Conservation (phyloP, 2,113 vertebrate genomes). For the Sylvietta virens region DNA sequence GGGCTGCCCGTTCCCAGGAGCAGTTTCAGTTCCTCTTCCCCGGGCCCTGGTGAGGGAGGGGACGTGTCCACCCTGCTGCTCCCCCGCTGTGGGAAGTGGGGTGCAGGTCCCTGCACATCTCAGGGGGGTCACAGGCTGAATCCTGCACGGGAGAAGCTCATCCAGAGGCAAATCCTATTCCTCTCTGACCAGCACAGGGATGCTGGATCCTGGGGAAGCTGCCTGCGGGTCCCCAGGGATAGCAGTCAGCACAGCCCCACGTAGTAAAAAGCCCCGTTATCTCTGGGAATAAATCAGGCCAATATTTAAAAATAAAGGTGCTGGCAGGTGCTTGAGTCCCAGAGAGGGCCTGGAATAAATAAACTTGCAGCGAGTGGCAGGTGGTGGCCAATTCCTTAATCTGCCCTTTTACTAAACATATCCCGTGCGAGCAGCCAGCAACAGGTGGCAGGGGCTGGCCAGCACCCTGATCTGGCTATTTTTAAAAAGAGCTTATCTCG, state of each 20-base stretch:
- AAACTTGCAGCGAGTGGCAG: constrained; percentile 1
- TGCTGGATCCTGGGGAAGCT: background rate
- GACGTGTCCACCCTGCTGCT: background rate
- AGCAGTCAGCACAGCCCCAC: background rate
- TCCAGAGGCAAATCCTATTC: background rate
- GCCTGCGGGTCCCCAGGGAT: background rate
- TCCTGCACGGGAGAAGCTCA: background rate
- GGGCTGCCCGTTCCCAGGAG: background rate
- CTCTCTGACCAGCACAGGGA: background rate
- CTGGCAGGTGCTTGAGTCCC: constrained; percentile 3
- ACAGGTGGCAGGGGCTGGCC: constrained; percentile 35
- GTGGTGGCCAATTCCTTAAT: constrained; percentile 14
- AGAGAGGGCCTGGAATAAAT: constrained; percentile 1
- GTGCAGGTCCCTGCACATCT: background rate
- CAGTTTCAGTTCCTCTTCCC: background rate
- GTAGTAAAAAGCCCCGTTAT: background rate
- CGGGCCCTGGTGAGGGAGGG: rapidly evolving
- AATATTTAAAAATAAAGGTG: constrained; percentile 56
- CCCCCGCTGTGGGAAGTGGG: rapidly evolving
- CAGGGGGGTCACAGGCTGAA: background rate
- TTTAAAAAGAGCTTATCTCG: constrained; percentile 43
- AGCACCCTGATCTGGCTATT: constrained; percentile 30
- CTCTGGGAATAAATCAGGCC: constrained; percentile 24
- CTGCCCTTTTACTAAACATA: constrained; percentile 5
- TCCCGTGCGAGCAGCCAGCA: background rate